A percentile compares a stretch with the other conserved stretches of the same genome.
Evolutionary conservation across 1,140 invertebrate genomes (phyloP).

Genomic region (Pararge aegeria): DNA sequence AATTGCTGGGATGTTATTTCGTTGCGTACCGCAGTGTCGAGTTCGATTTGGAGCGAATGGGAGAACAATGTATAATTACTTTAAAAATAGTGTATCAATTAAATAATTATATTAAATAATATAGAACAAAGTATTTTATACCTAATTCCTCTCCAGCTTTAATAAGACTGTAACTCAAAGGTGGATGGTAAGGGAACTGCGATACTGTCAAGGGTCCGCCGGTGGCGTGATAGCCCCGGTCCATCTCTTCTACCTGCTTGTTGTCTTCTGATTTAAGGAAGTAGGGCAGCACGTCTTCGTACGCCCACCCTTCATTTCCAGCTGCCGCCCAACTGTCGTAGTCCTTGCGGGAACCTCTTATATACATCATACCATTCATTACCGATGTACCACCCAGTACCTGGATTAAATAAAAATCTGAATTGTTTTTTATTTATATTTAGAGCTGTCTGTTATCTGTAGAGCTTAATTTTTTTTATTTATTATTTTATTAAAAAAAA

Average conservation of each 20-base stretch:
- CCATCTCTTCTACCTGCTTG: slow-evolving; percentile 82
- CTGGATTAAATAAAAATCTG: slow-evolving; percentile 51
- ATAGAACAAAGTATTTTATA: slow-evolving; percentile 46
- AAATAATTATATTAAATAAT: too few species aligned
- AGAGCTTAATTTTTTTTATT: too few species aligned
- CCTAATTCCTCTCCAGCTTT: slow-evolving; percentile 91
- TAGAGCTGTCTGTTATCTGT: too few species aligned
- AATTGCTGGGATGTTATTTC: too few species aligned
- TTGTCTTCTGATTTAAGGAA: slow-evolving; percentile 94
- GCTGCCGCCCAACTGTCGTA: slow-evolving; percentile 94
- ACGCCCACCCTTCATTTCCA: slow-evolving; percentile 95
- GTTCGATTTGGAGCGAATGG: too few species aligned
- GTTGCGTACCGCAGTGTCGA: too few species aligned
- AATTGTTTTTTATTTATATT: too few species aligned
- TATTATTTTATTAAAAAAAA: too few species aligned
- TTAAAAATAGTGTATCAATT: too few species aligned
- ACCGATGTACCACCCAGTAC: slow-evolving; percentile 95
- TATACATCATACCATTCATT: slow-evolving; percentile 98
- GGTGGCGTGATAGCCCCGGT: slow-evolving; percentile 87
- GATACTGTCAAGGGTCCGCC: slow-evolving; percentile 90
- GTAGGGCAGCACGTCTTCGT: slow-evolving; percentile 92
- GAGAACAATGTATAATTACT: too few species aligned
- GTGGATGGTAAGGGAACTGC: slow-evolving; percentile 92
- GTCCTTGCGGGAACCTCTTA: slow-evolving; percentile 93
- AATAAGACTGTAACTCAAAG: slow-evolving; percentile 89